phyloP scores from a whole-genome alignment of 2,113 vertebrate genomes.

The Peromyscus californicus region DNA sequence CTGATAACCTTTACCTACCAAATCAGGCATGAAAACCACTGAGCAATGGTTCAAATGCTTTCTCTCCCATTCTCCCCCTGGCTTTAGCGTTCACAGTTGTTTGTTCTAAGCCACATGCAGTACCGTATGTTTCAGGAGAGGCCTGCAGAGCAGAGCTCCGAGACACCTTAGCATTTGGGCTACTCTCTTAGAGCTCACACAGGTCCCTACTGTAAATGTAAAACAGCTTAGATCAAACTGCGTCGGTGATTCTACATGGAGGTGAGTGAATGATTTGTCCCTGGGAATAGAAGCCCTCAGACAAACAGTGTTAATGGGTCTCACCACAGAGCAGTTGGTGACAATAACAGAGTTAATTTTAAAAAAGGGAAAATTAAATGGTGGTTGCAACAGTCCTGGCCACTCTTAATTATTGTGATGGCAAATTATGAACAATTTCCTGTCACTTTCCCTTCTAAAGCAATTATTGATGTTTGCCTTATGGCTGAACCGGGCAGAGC shows the following conservation, averaged over 20 bases:
- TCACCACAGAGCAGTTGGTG: conserved; percentile 76
- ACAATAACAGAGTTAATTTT: conserved; percentile 80
- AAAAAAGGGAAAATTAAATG: conserved; percentile 82
- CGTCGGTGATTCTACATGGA: background rate
- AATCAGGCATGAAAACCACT: conserved; percentile 84
- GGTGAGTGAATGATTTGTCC: conserved; percentile 78
- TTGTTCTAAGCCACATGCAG: conserved; percentile 49
- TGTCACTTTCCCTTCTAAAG: conserved; percentile 76
- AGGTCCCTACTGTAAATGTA: background rate
- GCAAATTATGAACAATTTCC: conserved; percentile 83
- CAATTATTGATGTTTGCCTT: conserved; percentile 75
- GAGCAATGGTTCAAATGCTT: conserved; percentile 81
- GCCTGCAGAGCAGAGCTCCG: background rate
- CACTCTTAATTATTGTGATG: conserved; percentile 82
- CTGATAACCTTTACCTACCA: conserved; percentile 85
- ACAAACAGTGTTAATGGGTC: conserved; percentile 75
- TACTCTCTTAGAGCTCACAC: background rate
- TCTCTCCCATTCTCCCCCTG: conserved; percentile 32
- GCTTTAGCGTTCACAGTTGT: conserved; percentile 16
- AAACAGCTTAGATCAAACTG: conserved; percentile 62
- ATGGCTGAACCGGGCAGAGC: conserved; percentile 74
- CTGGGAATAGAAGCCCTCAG: conserved; percentile 68
- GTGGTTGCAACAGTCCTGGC: conserved; percentile 74
- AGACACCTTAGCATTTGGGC: conserved; percentile 26
- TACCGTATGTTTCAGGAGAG: conserved; percentile 35